Base-by-base conservation (phyloP, 2,113 vertebrate genomes). In the Phocoena sinus region DNA sequence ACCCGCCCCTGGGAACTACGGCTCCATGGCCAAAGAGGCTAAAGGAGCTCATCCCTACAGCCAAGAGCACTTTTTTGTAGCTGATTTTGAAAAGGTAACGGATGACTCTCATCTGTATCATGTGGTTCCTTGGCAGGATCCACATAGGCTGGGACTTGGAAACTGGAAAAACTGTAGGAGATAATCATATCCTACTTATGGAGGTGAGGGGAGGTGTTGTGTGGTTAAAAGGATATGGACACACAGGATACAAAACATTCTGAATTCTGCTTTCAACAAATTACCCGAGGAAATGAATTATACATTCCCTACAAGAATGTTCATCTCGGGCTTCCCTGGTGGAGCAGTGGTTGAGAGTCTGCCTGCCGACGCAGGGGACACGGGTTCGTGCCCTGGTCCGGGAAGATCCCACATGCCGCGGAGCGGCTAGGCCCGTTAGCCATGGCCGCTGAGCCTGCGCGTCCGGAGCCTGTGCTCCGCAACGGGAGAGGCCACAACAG, bases 191-290 rank as follows among this genome's bases (percentile, higher is more conserved):
- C 60, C 25, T 87, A 3, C 8, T 36, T 44, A 28, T 26, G 63
- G 41, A 17, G 44, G 38, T 50, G 44, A 10, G 53, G 44, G 33
- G 21, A 10, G 47, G 26, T 21, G 62, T 50, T 81, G 28, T 31
- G 62, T 86, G 41, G 26, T 50, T 84, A 33, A 79, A 83, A 96
- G 89, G 58, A 68, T 17, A 36, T 17, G n/a, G 83, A 62, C 21
- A 60, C 74, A 17, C 31, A 60, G n/a, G 17, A 89, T n/a, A 71
- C 56, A 71, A 67, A 60, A 26, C 53, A 36, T 68, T 44, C 62
- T 1, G 0, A 41, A 58, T 71, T 68, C 68, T 50, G 6, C 31
- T 47, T 67, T n/a, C 38, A 41, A 33, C 36, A 15, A 41, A 76
- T 18, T 26, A 80, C n/a, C 38, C 82, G 25, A 28, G 63, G 47